These are phyloP conservation scores for Dynastes hyllus DNA, from an alignment of 2,888 invertebrate species.

Conservation along the genomic window DNA sequence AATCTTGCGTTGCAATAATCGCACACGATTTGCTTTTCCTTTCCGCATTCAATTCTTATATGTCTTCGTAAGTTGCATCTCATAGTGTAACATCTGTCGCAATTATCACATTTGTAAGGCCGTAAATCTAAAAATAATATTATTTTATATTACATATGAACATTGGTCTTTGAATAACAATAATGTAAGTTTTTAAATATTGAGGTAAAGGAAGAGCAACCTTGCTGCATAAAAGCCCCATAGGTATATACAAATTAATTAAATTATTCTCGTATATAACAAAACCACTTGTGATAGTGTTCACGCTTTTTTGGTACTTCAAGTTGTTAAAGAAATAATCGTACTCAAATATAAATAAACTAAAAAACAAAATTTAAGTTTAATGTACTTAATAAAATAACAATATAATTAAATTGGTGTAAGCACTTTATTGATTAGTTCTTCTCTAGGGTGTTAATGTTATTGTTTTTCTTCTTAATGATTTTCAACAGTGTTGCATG, in stretches of 20 bases:
- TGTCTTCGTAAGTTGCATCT: conserved; percentile 53
- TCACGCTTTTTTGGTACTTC: no score
- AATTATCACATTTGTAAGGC: conserved; percentile 50
- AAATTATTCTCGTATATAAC: no score
- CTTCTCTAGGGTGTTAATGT: no score
- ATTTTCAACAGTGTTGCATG: no score
- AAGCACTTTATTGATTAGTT: no score
- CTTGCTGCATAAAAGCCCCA: background rate
- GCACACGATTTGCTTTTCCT: conserved; percentile 42
- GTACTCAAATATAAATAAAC: no score
- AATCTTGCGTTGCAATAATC: conserved; percentile 65
- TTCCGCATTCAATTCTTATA: conserved; percentile 49
- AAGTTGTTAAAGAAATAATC: no score
- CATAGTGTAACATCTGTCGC: conserved; percentile 58
- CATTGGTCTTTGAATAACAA: background rate
- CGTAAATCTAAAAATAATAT: conserved; percentile 37
- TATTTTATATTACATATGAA: background rate
- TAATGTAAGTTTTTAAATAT: background rate
- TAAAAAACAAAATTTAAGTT: no score
- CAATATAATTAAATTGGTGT: no score
- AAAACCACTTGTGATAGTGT: no score
- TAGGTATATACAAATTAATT: background rate
- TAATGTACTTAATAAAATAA: no score
- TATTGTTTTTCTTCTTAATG: no score
- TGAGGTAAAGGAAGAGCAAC: background rate